Evolutionary conservation across 2,797 vertebrate species (phyloP).

Genomic region (Zenarchopterus dispar): DNA sequence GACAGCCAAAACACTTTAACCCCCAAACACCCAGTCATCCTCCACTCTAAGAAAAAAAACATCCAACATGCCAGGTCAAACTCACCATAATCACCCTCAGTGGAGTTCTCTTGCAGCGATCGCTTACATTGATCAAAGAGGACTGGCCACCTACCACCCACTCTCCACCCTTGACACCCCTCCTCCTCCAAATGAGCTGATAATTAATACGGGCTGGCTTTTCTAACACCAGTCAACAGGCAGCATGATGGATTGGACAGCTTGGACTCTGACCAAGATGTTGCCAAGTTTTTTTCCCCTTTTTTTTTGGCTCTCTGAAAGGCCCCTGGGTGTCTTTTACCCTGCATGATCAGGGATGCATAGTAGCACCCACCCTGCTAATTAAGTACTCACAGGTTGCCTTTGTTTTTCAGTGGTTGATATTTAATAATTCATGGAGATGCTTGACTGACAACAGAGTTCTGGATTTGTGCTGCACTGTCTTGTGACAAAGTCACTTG

Average conservation of each 20-base stretch:
- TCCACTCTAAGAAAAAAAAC: conserved; percentile 23
- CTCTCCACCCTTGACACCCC: conserved; percentile 49
- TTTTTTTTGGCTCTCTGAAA: conserved; percentile 41
- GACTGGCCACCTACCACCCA: conserved; percentile 19
- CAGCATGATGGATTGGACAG: conserved; percentile 84
- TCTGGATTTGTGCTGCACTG: conserved; percentile 39
- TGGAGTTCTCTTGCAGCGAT: conserved; percentile 58
- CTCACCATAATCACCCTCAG: conserved; percentile 69
- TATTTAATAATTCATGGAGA: conserved; percentile 81
- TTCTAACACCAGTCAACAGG: conserved; percentile 79
- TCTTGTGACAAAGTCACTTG: conserved; percentile 23
- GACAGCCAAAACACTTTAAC: no score
- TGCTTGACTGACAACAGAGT: conserved; percentile 36
- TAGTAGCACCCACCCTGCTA: conserved; percentile 64
- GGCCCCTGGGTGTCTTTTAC: conserved; percentile 73
- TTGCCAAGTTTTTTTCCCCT: conserved; percentile 33
- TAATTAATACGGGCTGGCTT: conserved; percentile 87
- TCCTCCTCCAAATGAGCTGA: conserved; percentile 72
- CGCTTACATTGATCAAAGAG: conserved; percentile 76
- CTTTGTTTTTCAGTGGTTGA: conserved; percentile 71
- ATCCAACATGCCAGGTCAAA: conserved; percentile 54
- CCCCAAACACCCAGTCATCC: no score
- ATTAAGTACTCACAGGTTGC: conserved; percentile 69
- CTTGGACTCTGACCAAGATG: conserved; percentile 67
- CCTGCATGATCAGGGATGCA: conserved; percentile 75